Evolutionary conservation across 2,888 invertebrate species (phyloP).

Genomic region (Drosophila peninsularis): DNA sequence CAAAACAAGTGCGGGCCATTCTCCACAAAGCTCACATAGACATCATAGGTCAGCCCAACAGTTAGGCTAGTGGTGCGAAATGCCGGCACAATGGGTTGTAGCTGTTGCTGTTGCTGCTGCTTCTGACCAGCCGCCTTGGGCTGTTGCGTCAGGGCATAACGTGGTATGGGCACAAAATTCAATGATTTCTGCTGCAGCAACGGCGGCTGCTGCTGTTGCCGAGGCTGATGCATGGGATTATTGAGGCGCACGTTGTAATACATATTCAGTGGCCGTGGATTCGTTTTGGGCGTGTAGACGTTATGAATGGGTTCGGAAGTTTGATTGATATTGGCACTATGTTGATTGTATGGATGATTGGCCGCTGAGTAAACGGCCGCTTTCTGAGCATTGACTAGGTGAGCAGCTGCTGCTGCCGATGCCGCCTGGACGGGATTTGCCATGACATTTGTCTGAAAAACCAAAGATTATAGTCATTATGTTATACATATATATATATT

Average conservation of each 20-base stretch:
- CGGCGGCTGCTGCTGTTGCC: slow-evolving; percentile 16
- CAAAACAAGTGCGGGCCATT: slow-evolving; percentile 92
- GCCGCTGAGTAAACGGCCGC: slow-evolving; percentile 23
- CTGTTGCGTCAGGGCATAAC: slow-evolving; percentile 38
- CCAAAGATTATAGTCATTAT: background rate
- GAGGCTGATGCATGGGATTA: slow-evolving; percentile 48
- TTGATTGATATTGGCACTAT: slow-evolving; percentile 58
- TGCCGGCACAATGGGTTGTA: slow-evolving; percentile 68
- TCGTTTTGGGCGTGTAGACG: slow-evolving; percentile 52
- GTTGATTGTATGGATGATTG: slow-evolving; percentile 47
- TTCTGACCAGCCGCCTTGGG: slow-evolving; percentile 34
- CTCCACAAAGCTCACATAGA: slow-evolving; percentile 91
- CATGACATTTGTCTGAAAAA: slow-evolving; percentile 61
- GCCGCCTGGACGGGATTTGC: slow-evolving; percentile 32
- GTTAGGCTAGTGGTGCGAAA: slow-evolving; percentile 85
- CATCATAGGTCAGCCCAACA: slow-evolving; percentile 87
- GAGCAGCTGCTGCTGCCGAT: slow-evolving; percentile 6
- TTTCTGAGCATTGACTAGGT: slow-evolving; percentile 41
- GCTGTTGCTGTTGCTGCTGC: slow-evolving; percentile 42
- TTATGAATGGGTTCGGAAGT: slow-evolving; percentile 42
- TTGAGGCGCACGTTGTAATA: slow-evolving; percentile 71
- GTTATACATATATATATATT: background rate
- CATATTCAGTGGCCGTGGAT: slow-evolving; percentile 57
- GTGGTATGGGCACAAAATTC: slow-evolving; percentile 57
- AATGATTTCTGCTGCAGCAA: slow-evolving; percentile 36